Base-by-base conservation (phyloP, 1,140 invertebrate genomes). In the Drosophila fuyamai region DNA sequence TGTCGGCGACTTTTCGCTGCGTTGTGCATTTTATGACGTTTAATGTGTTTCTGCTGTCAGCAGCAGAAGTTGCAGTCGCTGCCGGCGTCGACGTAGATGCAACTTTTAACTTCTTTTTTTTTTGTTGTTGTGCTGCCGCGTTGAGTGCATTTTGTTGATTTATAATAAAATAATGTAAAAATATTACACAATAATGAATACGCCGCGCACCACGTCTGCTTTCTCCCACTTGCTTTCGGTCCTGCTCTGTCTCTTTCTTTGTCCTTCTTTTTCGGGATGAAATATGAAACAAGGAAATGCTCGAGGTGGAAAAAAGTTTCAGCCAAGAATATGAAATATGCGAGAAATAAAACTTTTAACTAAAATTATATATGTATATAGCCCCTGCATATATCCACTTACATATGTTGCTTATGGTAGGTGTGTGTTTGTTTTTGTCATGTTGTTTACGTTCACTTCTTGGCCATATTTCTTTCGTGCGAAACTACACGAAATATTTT, bases 111-210 rank as follows among this genome's bases (percentile, higher is more conserved):
- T 35, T 77, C 9, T 18, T 2, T 65, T 62, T 35, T 36, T 38
- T 41, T 59, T 36, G n/a, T 65, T 63, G 2, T 46, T 70, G 44
- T 58, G 51, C 73, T 57, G 74, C 60, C 56, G 75, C 76, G 77
- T 70, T 79, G 85, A 90, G 85, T 90, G 85, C 85, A 90, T 90
- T 90, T 90, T 85, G 86, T 90, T 90, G 85, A 90, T 90, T 90
- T 90, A 90, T 90, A 90, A 90, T 90, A 90, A 90, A 90, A 90
- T 90, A 90, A 90, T 90, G 81, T 90, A 90, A 90, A 90, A 90
- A 90, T 90, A 90, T 90, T 90, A 90, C 86, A 90, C 86, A 90
- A 90, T 90, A 90, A 90, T 90, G 85, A 90, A 89, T 89, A 85
- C 84, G 62, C 62, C 50, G 27, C 23, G 35, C 35, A 18, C 43